These are phyloP conservation scores for Melanerpes aurifrons DNA, from an alignment of 2,113 vertebrate genomes.

Conservation along the genomic window DNA sequence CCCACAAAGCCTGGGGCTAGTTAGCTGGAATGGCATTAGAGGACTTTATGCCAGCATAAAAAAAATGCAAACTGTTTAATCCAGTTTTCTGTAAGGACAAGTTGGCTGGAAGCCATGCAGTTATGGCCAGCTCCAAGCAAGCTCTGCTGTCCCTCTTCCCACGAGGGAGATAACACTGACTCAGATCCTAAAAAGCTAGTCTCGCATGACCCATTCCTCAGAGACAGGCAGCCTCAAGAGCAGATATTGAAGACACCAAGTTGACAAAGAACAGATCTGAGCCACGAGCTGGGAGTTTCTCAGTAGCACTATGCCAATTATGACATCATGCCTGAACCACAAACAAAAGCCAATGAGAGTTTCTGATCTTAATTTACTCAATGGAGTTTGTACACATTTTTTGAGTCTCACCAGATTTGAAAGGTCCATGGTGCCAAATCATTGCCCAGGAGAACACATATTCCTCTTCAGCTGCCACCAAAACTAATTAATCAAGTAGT, in stretches of 20 bases:
- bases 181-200: slow-evolving; percentile 12
- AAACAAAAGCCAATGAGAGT: slow-evolving; percentile 80
- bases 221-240: background rate
- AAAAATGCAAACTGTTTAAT: background rate
- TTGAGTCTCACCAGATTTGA: slow-evolving; percentile 61
- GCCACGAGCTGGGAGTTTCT: slow-evolving; percentile 52
- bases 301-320: slow-evolving; percentile 62
- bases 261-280: slow-evolving; percentile 64
- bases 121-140: background rate
- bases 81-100: background rate
- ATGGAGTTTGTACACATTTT: slow-evolving; percentile 67
- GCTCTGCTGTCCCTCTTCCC: background rate
- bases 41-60: background rate
- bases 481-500: background rate
- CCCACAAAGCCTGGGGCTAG: background rate
- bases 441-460: slow-evolving; percentile 41
- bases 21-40: background rate
- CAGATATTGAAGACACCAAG: background rate
- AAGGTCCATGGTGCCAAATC: slow-evolving; percentile 41
- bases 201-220: slow-evolving; percentile 9
- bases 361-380: slow-evolving; percentile 75
- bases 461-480: background rate
- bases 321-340: slow-evolving; percentile 76
- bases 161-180: background rate
- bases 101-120: background rate